These are phyloP conservation scores for Saguinus imperator DNA, from an alignment of 2,113 vertebrate species.

Conservation along the genomic window DNA sequence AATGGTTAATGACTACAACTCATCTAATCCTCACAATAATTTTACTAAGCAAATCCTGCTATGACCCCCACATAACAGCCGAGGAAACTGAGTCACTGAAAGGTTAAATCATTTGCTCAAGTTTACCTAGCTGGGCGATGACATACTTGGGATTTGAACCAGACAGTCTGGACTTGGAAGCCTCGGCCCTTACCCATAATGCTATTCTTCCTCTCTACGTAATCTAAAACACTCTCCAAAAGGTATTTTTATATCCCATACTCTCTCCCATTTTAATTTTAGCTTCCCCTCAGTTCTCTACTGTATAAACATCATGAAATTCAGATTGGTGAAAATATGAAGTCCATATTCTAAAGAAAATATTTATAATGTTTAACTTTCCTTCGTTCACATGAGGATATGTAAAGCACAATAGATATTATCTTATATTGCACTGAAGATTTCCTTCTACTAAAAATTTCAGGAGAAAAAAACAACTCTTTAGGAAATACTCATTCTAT, in stretches of 20 bases:
- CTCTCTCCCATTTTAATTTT: conserved; percentile 31
- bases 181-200: neutral
- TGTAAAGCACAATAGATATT: neutral
- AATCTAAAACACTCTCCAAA: conserved; percentile 5
- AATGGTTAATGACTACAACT: neutral
- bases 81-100: neutral
- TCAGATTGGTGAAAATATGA: neutral
- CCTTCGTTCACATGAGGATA: neutral
- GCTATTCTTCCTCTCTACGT: neutral
- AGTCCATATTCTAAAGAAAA: conserved; percentile 41
- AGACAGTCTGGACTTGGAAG: neutral
- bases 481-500: neutral
- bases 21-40: neutral
- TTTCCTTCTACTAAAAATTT: conserved; percentile 3
- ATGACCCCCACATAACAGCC: neutral
- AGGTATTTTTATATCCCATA: neutral
- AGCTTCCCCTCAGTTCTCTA: neutral
- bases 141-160: neutral
- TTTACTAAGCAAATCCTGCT: neutral
- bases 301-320: conserved; percentile 11
- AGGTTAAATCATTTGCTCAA: neutral
- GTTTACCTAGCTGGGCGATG: neutral
- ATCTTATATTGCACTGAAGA: neutral
- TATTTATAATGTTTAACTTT: conserved; percentile 16
- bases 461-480: neutral